Base-by-base conservation (phyloP, 2,888 invertebrate species). In the Ashinkailepas kermadecensis region DNA sequence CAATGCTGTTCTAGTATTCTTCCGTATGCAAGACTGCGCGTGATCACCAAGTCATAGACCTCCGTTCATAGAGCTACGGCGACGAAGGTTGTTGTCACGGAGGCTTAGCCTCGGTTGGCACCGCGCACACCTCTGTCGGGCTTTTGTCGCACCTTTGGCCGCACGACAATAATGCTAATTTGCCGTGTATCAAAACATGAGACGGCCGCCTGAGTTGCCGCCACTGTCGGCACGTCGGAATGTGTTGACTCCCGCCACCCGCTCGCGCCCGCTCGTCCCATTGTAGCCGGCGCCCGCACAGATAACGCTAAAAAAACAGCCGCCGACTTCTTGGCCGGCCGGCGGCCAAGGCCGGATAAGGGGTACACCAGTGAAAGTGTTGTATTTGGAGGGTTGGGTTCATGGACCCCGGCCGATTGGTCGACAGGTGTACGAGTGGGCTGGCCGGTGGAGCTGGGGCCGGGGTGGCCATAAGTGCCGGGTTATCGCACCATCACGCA, bases 261-360 rank as follows among this genome's bases (percentile, higher is more conserved):
- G 4, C 18, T 54, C 74, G 23, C 39, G 39, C 70, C 74, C n/a
- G 74, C 21, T 70, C 74, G 13, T 74, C 74, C 74, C 54, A 74
- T 74, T 74, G 74, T 74, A 54, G 74, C 74, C 54, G 54, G 9
- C 74, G 74, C 54, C 54, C 8, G 54, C 39, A 25, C 74, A 74
- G 74, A 74, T 74, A 74, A 74, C 59, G 18, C 11, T 13, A 74
- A 74, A 54, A 74, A 74, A 74, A 74, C 74, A 74, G 59, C 39
- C 59, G 15, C 54, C 74, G 74, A 25, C 74, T 74, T 74, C 39
- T 70, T 39, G 74, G 13, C 74, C 59, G 59, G 59, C 18, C 74
- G 54, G 39, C 18, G 39, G 18, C 74, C 39, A 74, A 54, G 74
- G 54, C 74, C 39, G 23, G 54, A 54, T 54, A 74, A 54, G 54